Percentiles rank a stretch among this genome's conserved stretches.
Conservation (phyloP, 2,888 invertebrate genomes). For the Eubasilissa splendida region DNA sequence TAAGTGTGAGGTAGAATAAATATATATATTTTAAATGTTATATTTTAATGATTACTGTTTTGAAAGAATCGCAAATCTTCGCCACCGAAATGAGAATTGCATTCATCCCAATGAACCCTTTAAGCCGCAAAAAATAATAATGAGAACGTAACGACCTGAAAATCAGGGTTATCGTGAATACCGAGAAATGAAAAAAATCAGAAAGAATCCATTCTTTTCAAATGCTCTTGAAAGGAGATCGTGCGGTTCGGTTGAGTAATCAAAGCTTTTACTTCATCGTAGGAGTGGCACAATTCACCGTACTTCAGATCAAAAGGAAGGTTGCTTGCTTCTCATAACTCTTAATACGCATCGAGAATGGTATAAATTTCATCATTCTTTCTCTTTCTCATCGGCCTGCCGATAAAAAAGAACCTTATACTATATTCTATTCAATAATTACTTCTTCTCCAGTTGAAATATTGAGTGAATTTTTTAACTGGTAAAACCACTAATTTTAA, state of each 20-base stretch:
- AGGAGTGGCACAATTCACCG: constrained; percentile 45
- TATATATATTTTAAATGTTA: too few relatives aligned
- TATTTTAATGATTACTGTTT: too few relatives aligned
- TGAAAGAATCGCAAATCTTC: too few relatives aligned
- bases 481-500: too few relatives aligned
- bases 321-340: constrained; percentile 41
- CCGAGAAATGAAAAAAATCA: constrained; percentile 33
- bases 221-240: constrained; percentile 32
- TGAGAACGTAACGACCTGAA: constrained; percentile 36
- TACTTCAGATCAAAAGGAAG: constrained; percentile 40
- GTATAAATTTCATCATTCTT: neutral
- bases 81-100: too few relatives aligned
- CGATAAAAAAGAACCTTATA: too few relatives aligned
- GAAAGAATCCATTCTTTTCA: constrained; percentile 33
- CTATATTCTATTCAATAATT: too few relatives aligned
- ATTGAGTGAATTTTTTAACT: too few relatives aligned
- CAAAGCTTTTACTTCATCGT: constrained; percentile 52
- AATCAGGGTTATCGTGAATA: constrained; percentile 31
- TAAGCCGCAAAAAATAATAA: neutral
- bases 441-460: too few relatives aligned
- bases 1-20: too few relatives aligned
- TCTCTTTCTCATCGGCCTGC: neutral
- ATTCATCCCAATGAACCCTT: constrained; percentile 10
- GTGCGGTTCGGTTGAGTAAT: constrained; percentile 48
- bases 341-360: neutral